Conservation (phyloP, 2,888 invertebrate species). For the Myopa tessellatipennis region DNA sequence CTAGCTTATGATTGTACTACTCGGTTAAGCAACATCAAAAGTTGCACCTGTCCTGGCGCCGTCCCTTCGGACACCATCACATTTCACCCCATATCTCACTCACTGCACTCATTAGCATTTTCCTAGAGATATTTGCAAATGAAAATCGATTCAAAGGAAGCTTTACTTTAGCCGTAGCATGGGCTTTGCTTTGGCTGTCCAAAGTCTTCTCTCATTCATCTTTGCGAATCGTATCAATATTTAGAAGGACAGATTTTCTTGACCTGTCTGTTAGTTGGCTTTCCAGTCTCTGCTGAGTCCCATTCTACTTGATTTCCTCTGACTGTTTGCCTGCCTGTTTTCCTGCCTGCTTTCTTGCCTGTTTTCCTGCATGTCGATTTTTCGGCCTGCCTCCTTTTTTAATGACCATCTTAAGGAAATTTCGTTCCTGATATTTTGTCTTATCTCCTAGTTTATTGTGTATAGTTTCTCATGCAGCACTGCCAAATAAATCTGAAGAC, state of each 20-base stretch:
- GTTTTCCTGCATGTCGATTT: neutral
- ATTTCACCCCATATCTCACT: neutral
- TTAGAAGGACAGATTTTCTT: too few relatives aligned
- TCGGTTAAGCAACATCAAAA: neutral
- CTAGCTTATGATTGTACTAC: neutral
- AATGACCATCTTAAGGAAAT: constrained; percentile 36
- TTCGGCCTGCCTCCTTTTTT: neutral
- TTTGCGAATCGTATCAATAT: too few relatives aligned
- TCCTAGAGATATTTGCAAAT: constrained; percentile 16
- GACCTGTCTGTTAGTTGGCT: neutral
- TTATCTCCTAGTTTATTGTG: constrained; percentile 8
- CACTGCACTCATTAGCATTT: constrained; percentile 17
- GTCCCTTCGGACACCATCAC: neutral
- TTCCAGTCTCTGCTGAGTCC: neutral
- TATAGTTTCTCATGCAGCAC: neutral
- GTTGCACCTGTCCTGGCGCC: neutral
- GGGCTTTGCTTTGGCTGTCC: too few relatives aligned
- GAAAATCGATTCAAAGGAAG: constrained; percentile 28
- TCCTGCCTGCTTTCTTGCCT: neutral
- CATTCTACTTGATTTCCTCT: neutral
- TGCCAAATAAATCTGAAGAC: neutral
- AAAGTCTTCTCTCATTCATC: too few relatives aligned
- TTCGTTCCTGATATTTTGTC: neutral
- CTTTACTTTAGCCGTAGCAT: too few relatives aligned
- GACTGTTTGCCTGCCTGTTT: neutral